Base-by-base conservation (phyloP, 2,888 invertebrate genomes). In the Bellardia pandia region DNA sequence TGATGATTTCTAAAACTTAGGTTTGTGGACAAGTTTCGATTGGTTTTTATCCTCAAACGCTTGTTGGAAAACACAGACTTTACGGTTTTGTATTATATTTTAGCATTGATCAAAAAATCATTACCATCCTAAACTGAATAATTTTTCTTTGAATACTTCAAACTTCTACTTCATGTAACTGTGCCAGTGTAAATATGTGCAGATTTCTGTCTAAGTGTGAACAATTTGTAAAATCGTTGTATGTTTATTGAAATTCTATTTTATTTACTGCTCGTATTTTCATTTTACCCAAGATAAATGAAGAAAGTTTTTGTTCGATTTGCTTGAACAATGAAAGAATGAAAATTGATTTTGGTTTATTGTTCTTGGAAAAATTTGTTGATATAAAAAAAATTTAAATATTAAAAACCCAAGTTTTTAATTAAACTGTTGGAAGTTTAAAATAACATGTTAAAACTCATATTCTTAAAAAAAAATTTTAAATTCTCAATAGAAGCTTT, bases 191-290 rank as follows among this genome's bases (percentile, higher is more conserved):
- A 8, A n/a, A n/a, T n/a, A n/a, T 56, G 56, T 56, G 13, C 23
- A 14, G 30, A 0, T 13, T 72, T 56, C 23, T 78, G 56, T 42
- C 16, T 64, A 56, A 74, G 78, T 85, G 84, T 62, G 60, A 85
- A 79, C 68, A 68, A 68, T 79, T 85, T 74, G 60, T 60, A 53
- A 85, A 79, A 79, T 60, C 51, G 66, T 79, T 66, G n/a, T 79
- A 78, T 62, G 51, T 84, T 84, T 71, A 72, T 78, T 48, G 83
- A 48, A 48, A 58, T 84, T 71, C 66, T 45, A 30, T 42, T 72
- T 23, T 64, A 58, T 51, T 78, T 48, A 60, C 13, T 42, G 40
- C 30, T 62, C 8, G 40, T 42, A 37, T 16, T 79, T 68, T 60
- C 9, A 42, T 79, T 77, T 51, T 37, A n/a, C 23, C n/a, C 51